Base-by-base conservation (phyloP, 2,888 invertebrate species). In the Sericinus montela region DNA sequence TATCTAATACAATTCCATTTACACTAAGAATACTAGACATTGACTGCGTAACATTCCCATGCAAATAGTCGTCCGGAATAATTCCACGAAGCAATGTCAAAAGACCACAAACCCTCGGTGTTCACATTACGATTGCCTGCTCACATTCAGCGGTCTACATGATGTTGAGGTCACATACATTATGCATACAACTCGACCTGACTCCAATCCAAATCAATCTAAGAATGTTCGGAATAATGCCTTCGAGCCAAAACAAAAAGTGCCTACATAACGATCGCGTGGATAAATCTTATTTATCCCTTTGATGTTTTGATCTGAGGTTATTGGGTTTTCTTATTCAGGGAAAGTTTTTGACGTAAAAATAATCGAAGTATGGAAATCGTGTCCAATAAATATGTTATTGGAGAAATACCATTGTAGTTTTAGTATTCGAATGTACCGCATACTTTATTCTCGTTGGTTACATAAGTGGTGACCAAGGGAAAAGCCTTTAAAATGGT, bases 191-290 rank as follows among this genome's bases (percentile, higher is more conserved):
- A 53, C 58, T 60, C 67, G 72, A 72, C 70, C 72, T 71, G 69
- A 62, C 66, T 70, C 63, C 62, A 66, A 70, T 75, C 70, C 60
- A 70, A 79, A 80, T 80, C 80, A 81, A 80, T 79, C 78, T 71
- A 62, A 63, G 63, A 71, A 69, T 69, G 67, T 63, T 71, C 62
- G 65, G 69, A 65, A 69, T 70, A 68, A 74, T 75, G 65, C 65
- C 65, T 52, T 52, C 51, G 55, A 46, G 60, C 48, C 52, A 63
- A 68, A 32, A 69, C 67, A 72, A 72, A 75, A 76, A 70, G 63
- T 65, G 67, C 58, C 64, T 71, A 63, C 63, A 63, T 72, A 75
- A 73, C 75, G 63, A 70, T 59, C 53, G 57, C 41, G 56, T 53
- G 52, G 44, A 23, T 57, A 61, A 60, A 58, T 59, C 62, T 58